Evolutionary conservation across 2,797 vertebrate species (phyloP).

Genomic region (Galagoides demidoff): DNA sequence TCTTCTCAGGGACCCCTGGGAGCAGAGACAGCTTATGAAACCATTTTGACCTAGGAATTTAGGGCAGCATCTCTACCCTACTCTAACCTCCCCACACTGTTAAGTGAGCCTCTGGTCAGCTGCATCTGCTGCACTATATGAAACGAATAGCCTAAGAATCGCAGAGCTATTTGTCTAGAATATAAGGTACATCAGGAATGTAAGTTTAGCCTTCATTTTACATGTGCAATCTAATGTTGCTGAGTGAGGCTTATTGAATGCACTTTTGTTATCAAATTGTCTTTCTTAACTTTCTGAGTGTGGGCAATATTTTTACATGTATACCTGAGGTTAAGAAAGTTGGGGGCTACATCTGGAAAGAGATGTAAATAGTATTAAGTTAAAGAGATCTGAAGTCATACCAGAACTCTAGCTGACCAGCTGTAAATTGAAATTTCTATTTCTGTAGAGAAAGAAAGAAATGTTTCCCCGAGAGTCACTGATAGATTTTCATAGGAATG

Average conservation of each 20-base stretch:
- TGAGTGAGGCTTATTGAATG: not conserved
- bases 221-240: constrained; percentile 6
- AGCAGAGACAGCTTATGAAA: constrained; percentile 2
- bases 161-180: not conserved
- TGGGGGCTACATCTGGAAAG: not conserved
- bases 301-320: not conserved
- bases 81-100: too few relatives aligned
- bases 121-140: not conserved
- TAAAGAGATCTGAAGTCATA: not conserved
- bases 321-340: not conserved
- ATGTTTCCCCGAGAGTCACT: constrained; percentile 3
- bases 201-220: constrained; percentile 58
- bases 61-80: not conserved
- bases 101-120: not conserved
- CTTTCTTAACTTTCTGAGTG: constrained; percentile 1
- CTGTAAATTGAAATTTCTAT: not conserved
- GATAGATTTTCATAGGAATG: constrained; percentile 20
- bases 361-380: not conserved
- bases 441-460: not conserved
- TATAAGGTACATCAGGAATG: not conserved
- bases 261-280: not conserved
- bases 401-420: not conserved
- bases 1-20: not conserved
- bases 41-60: not conserved
- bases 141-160: not conserved